phyloP scores from a whole-genome alignment of 2,888 invertebrate species.

The Meteorus colon region DNA sequence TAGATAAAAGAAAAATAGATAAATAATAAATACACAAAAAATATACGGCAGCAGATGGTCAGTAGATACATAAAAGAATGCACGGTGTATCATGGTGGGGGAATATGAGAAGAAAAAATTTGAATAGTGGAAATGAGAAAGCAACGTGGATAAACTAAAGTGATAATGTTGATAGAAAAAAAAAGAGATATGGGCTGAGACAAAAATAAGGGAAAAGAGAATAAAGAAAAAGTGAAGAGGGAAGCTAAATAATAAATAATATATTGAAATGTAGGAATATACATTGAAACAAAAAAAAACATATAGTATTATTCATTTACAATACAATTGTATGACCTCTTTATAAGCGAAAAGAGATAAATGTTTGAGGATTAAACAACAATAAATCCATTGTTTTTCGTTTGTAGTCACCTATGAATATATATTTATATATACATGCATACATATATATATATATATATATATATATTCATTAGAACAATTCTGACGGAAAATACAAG shows the following conservation, averaged over 20 bases:
- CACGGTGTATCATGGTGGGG: too few relatives aligned
- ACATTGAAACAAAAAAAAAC: constrained; percentile 45
- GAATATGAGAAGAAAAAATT: too few relatives aligned
- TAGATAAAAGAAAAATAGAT: too few relatives aligned
- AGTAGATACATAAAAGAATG: too few relatives aligned
- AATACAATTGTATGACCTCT: constrained; percentile 48
- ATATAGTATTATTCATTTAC: constrained; percentile 52
- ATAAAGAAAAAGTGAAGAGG: neutral
- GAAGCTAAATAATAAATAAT: neutral
- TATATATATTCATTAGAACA: constrained; percentile 42
- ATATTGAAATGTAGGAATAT: constrained; percentile 40
- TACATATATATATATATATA: constrained; percentile 6
- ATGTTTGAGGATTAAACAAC: constrained; percentile 49
- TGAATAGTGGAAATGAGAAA: too few relatives aligned
- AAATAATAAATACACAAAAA: too few relatives aligned
- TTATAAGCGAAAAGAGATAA: constrained; percentile 47
- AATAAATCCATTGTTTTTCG: constrained; percentile 50
- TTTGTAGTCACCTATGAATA: constrained; percentile 39
- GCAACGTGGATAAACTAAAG: too few relatives aligned
- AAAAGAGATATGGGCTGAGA: constrained; percentile 19
- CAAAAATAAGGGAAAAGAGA: constrained; percentile 26
- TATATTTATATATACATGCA: too few relatives aligned
- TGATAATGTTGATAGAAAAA: too few relatives aligned
- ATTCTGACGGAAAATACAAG: neutral
- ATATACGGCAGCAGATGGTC: too few relatives aligned